Evolutionary conservation across 2,888 invertebrate species (phyloP).

Genomic region (Stegophylla sp.): DNA sequence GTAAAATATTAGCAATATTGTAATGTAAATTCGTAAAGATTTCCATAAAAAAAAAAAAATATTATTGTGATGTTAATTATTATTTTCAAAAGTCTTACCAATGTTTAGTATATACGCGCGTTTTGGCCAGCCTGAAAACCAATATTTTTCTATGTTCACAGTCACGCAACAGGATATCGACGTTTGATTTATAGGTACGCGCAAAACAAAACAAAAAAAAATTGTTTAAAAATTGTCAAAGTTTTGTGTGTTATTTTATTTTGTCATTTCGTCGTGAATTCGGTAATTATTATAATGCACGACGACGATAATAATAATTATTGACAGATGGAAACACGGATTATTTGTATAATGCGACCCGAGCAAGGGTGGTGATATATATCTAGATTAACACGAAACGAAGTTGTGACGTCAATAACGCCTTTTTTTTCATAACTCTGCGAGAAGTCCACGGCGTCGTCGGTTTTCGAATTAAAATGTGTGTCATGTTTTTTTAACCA

Average conservation of each 20-base stretch:
- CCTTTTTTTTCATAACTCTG: neutral
- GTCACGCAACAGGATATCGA: conserved; percentile 20
- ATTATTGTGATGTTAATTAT: too few relatives aligned
- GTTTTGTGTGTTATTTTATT: neutral
- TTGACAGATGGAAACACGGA: neutral
- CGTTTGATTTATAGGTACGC: neutral
- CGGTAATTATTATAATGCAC: conserved; percentile 1
- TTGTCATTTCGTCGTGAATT: neutral
- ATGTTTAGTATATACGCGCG: neutral
- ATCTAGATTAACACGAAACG: neutral
- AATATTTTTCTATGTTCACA: neutral
- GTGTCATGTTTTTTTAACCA: neutral
- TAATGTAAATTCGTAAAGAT: too few relatives aligned
- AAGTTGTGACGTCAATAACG: too few relatives aligned
- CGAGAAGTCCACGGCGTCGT: neutral
- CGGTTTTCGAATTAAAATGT: conserved; percentile 21
- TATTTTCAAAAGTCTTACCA: neutral
- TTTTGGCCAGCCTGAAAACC: conserved; percentile 1
- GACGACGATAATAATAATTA: neutral
- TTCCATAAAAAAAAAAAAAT: too few relatives aligned
- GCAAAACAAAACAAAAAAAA: neutral
- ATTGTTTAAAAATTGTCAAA: neutral
- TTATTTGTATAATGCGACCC: neutral
- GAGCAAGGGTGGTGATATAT: neutral
- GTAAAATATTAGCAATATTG: too few relatives aligned